phyloP scores from a whole-genome alignment of 2,888 invertebrate species.

The Himalopsyche kuldschensis region DNA sequence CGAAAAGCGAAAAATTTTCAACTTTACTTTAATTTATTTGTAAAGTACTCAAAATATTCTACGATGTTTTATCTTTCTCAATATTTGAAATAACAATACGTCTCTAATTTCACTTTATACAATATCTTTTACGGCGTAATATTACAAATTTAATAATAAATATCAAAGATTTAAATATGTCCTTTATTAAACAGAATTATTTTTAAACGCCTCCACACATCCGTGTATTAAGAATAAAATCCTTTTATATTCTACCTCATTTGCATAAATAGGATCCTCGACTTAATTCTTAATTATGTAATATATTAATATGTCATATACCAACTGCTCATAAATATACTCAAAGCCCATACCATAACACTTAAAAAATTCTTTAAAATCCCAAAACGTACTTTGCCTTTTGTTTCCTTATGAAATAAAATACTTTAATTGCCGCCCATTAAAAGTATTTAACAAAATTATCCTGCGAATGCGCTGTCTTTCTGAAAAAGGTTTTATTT shows the following conservation, averaged over 20 bases:
- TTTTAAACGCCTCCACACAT: too few species aligned
- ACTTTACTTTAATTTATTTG: too few species aligned
- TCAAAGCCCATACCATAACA: neutral
- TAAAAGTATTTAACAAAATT: conserved; percentile 24
- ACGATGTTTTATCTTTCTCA: too few species aligned
- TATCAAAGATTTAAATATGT: too few species aligned
- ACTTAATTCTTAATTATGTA: neutral
- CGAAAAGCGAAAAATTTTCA: too few species aligned
- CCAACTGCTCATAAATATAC: neutral
- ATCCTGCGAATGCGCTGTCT: conserved; percentile 14
- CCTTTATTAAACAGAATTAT: too few species aligned
- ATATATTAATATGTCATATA: neutral
- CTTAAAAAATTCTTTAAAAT: neutral
- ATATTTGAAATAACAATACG: too few species aligned
- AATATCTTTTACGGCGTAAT: too few species aligned
- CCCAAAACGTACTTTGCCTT: neutral
- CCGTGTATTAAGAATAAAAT: neutral
- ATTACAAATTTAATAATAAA: too few species aligned
- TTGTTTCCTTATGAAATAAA: conserved; percentile 9
- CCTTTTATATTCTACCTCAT: neutral
- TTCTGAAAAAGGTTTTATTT: neutral
- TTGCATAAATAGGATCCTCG: neutral
- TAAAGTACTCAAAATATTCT: too few species aligned
- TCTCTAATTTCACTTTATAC: too few species aligned
- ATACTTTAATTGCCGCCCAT: conserved; percentile 25